Evolutionary conservation across 2,888 invertebrate genomes (phyloP).

Genomic region (Dromius quadrimaculatus): DNA sequence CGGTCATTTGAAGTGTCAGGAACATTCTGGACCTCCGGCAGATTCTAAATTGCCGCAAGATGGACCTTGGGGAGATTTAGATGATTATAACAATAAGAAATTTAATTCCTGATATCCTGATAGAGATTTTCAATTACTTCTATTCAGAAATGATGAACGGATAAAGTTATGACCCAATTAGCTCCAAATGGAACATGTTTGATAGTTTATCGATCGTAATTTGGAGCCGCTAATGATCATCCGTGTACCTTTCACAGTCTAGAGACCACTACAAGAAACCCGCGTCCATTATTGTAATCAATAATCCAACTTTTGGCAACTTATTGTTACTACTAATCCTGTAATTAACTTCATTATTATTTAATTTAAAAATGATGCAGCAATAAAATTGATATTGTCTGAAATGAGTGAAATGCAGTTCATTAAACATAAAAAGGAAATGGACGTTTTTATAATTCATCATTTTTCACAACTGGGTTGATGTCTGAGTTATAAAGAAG

Average conservation of each 20-base stretch:
- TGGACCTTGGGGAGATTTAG: no score
- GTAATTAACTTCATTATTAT: no score
- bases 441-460: conserved; percentile 41
- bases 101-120: no score
- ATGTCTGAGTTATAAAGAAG: conserved; percentile 10
- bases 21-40: conserved; percentile 28
- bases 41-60: conserved; percentile 14
- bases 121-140: no score
- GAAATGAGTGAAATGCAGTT: no score
- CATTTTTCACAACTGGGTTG: neutral
- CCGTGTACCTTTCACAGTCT: conserved; percentile 26
- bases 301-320: conserved; percentile 37
- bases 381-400: no score
- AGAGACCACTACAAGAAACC: conserved; percentile 33
- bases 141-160: no score
- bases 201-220: conserved; percentile 15
- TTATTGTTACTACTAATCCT: conserved; percentile 5
- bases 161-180: no score
- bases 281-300: conserved; percentile 30
- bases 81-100: no score
- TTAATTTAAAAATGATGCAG: no score
- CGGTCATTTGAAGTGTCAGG: conserved; percentile 47
- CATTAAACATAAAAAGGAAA: conserved; percentile 41
- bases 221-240: conserved; percentile 8
- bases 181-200: no score